These are phyloP conservation scores for Colinus virginianus DNA, from an alignment of 2,113 vertebrate genomes.

Conservation along the genomic window DNA sequence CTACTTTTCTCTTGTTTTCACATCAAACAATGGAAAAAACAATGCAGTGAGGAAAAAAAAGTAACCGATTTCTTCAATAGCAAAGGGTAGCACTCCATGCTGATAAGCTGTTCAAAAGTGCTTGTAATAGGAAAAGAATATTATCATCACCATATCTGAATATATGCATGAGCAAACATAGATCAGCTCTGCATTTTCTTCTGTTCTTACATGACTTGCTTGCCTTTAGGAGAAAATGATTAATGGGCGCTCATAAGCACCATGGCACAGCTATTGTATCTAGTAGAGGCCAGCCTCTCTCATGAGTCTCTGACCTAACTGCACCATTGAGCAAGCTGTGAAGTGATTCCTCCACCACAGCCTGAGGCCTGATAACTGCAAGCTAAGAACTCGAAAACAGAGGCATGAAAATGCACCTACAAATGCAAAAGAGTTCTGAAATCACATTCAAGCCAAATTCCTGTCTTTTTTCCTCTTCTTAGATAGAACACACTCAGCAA, in stretches of 20 bases:
- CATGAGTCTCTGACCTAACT: neutral
- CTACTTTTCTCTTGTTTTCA: neutral
- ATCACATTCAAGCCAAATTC: neutral
- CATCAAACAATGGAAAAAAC: neutral
- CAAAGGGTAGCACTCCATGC: neutral
- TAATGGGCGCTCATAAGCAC: neutral
- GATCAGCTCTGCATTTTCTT: neutral
- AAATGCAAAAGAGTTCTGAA: neutral
- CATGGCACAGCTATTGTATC: neutral
- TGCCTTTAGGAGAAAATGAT: neutral
- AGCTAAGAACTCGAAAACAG: neutral
- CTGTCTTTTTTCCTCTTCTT: neutral
- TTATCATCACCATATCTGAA: neutral
- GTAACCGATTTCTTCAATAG: neutral
- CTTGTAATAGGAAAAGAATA: neutral
- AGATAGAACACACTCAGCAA: neutral
- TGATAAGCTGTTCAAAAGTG: neutral
- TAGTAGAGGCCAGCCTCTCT: neutral
- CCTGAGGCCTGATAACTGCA: neutral
- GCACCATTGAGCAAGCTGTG: neutral
- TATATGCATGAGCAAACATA: neutral
- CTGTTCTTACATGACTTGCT: neutral
- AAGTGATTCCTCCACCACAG: neutral
- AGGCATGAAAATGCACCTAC: neutral
- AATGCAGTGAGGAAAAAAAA: neutral